Evolutionary conservation across 2,888 invertebrate genomes (phyloP).

Genomic region (Agrotis puta): DNA sequence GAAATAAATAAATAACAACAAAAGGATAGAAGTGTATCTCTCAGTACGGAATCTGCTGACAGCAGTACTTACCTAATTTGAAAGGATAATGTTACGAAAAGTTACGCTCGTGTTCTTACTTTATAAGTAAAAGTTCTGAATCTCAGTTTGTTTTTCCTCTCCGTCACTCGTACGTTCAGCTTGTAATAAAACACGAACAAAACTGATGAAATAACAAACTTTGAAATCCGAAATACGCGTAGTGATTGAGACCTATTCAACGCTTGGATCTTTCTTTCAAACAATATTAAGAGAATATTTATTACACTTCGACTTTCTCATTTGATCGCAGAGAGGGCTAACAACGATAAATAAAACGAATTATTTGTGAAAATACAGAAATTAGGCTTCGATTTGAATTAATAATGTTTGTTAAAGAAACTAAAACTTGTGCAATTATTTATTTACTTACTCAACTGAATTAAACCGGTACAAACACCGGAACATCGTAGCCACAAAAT

Average conservation of each 20-base stretch:
- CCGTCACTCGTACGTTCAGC: neutral
- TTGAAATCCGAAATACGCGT: slow-evolving; percentile 9
- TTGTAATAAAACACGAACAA: slow-evolving; percentile 2
- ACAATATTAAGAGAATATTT: slow-evolving; percentile 46
- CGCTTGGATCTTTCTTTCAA: slow-evolving; percentile 20
- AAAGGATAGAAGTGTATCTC: slow-evolving; percentile 1
- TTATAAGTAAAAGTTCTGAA: slow-evolving; percentile 2
- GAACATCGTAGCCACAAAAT: neutral
- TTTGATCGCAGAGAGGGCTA: slow-evolving; percentile 25
- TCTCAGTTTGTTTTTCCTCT: slow-evolving; percentile 6
- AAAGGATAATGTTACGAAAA: neutral
- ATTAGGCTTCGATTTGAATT: slow-evolving; percentile 13
- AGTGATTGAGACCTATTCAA: slow-evolving; percentile 27
- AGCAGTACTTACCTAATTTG: neutral
- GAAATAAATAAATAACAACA: neutral
- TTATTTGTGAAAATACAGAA: slow-evolving; percentile 27
- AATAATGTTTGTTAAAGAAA: neutral
- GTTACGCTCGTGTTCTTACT: neutral
- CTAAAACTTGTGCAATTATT: slow-evolving; percentile 24
- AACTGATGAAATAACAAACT: slow-evolving; percentile 18
- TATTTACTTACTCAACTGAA: slow-evolving; percentile 14
- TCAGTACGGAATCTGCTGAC: neutral
- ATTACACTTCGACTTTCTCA: slow-evolving; percentile 38
- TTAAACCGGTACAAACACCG: neutral
- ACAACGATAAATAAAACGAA: slow-evolving; percentile 28